Base-by-base conservation (phyloP, 2,797 vertebrate species). In the Pteropus rufus region DNA sequence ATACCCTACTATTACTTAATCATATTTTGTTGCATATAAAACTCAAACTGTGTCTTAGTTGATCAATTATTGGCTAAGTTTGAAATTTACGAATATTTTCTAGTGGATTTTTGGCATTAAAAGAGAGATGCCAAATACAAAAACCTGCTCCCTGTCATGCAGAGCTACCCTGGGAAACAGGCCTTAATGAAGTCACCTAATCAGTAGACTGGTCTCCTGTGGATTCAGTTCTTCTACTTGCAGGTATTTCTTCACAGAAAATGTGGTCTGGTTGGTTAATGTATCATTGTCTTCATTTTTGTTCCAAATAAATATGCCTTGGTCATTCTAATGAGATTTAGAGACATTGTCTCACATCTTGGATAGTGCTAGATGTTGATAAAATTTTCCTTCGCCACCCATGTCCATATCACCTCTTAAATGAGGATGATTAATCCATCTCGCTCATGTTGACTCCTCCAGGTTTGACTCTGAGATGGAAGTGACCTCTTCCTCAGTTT, bases 301-400 rank as follows among this genome's bases (percentile, higher is more conserved):
- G 70, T 91, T 95, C 41, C 46, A 91, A 90, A 65, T 91, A n/a
- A 96, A 79, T 91, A 89, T 91, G 26, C 34, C 52, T 64, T 44
- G 31, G 64, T 89, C 64, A 97, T 96, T 95, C 84, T 89, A 49
- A 89, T 94, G 89, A 91, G n/a, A 91, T 93, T 46, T 93, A 83
- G 70, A 60, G 10, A 72, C 75, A 86, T 41, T 93, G 18, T 46
- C 19, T 83, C 49, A 44, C 92, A 39, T 65, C 60, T 93, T 96
- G 10, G 58, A 67, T 79, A 81, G 10, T 93, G 10, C n/a, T 90
- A 31, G 44, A 79, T 89, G 36, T 80, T 82, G 58, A 79, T 75
- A 89, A 89, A 79, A 26, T 34, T 96, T 93, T 93, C 39, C 36
- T 93, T 24, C 34, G 29, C 29, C 39, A 81, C 34, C 29, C 1